phyloP scores from a whole-genome alignment of 2,888 invertebrate genomes.

The Caenorhabditis sp. region DNA sequence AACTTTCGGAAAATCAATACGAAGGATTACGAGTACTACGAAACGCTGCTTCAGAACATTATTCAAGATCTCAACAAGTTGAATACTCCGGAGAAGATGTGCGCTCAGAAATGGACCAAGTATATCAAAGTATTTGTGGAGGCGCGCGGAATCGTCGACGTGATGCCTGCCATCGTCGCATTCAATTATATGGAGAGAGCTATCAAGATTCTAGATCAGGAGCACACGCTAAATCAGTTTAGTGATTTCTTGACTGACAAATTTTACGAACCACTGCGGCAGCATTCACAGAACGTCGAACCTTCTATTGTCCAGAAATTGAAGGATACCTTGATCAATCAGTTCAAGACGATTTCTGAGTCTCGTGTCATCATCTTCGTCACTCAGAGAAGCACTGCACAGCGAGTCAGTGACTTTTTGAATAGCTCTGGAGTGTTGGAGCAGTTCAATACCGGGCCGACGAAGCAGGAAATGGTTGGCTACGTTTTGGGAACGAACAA shows the following conservation, averaged over 20 bases:
- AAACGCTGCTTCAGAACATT: slow-evolving; percentile 38
- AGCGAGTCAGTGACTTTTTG: slow-evolving; percentile 63
- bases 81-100: slow-evolving; percentile 44
- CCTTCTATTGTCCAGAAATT: slow-evolving; percentile 47
- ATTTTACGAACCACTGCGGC: slow-evolving; percentile 13
- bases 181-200: slow-evolving; percentile 28
- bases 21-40: slow-evolving; percentile 20
- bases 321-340: slow-evolving; percentile 36
- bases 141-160: slow-evolving; percentile 56
- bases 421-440: slow-evolving; percentile 53
- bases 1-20: slow-evolving; percentile 12
- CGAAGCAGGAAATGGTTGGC: slow-evolving; percentile 28
- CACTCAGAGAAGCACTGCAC: slow-evolving; percentile 65
- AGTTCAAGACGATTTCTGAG: slow-evolving; percentile 53
- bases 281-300: not conserved
- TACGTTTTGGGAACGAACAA: slow-evolving; percentile 62
- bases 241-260: slow-evolving; percentile 17
- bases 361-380: slow-evolving; percentile 72
- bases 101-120: slow-evolving; percentile 27
- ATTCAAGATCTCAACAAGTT: slow-evolving; percentile 45
- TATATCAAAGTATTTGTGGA: slow-evolving; percentile 44
- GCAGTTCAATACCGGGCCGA: not conserved
- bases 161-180: slow-evolving; percentile 54
- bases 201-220: slow-evolving; percentile 3
- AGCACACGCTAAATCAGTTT: slow-evolving; percentile 14